Percentiles rank a stretch among this genome's conserved stretches.
These are phyloP conservation scores for Yasuhikotakia modesta DNA, from an alignment of 2,797 vertebrate species.

Conservation along the genomic window DNA sequence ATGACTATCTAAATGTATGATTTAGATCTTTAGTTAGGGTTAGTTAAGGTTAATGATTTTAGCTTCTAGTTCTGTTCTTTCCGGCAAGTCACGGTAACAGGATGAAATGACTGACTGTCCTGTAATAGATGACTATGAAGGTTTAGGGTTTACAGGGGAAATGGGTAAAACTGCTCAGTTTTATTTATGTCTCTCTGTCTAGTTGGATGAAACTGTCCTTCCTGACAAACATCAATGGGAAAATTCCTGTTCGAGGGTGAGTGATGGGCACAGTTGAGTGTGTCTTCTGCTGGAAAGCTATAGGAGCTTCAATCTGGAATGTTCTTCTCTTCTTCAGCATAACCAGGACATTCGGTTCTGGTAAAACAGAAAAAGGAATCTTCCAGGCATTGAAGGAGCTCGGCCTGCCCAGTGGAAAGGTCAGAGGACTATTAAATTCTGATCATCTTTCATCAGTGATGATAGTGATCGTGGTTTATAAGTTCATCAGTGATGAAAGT, in stretches of 20 bases:
- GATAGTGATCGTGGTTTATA: too few species aligned
- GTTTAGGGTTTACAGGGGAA: not conserved
- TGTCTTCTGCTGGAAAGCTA: not conserved
- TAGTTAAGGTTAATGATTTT: too few species aligned
- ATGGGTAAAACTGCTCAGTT: not conserved
- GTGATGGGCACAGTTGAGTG: constrained; percentile 47
- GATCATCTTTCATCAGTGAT: not conserved
- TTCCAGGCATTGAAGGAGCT: constrained; percentile 98
- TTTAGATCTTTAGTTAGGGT: too few species aligned
- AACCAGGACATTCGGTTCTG: constrained; percentile 97
- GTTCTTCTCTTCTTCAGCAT: constrained; percentile 75
- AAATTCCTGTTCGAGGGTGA: constrained; percentile 98
- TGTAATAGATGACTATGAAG: constrained; percentile 14
- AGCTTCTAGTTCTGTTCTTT: too few species aligned
- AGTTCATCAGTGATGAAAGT: too few species aligned
- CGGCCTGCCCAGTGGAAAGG: constrained; percentile 98
- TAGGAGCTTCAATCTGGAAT: not conserved
- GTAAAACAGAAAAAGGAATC: constrained; percentile 99
- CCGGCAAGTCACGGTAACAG: too few species aligned
- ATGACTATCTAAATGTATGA: too few species aligned
- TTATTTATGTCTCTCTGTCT: constrained; percentile 50
- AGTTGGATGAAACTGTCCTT: constrained; percentile 99
- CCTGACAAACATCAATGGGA: constrained; percentile 92
- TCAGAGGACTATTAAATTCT: constrained; percentile 64
- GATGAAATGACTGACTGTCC: too few species aligned